These are phyloP conservation scores for Camponotus floridanus DNA, from an alignment of 1,140 invertebrate genomes.

Conservation along the genomic window DNA sequence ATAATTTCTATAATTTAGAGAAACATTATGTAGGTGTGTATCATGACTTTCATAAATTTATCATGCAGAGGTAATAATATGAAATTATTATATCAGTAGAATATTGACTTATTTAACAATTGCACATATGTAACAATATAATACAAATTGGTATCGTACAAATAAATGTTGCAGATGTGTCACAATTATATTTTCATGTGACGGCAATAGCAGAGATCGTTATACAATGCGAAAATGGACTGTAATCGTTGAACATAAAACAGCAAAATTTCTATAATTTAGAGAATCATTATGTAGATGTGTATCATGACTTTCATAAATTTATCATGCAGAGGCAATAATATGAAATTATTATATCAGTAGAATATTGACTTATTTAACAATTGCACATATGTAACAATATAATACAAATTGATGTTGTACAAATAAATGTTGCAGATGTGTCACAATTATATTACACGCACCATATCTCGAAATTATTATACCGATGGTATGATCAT, in stretches of 20 bases:
- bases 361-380: background rate
- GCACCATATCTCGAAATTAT: constrained; percentile 34
- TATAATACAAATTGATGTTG: background rate
- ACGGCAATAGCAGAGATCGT: background rate
- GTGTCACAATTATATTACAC: background rate
- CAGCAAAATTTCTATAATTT: background rate
- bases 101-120: background rate
- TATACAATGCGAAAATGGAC: background rate
- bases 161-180: background rate
- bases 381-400: background rate
- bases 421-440: constrained; percentile 7
- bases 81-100: background rate
- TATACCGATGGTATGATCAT: background rate
- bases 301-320: background rate
- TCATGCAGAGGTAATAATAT: background rate
- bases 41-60: constrained; percentile 19
- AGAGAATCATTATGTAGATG: background rate
- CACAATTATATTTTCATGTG: background rate
- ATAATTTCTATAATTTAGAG: background rate
- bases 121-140: background rate
- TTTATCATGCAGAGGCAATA: background rate
- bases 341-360: background rate
- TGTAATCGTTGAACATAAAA: background rate
- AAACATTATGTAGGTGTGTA: background rate
- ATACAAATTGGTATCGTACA: background rate